phyloP scores from a whole-genome alignment of 2,888 invertebrate genomes.

The Punctoribates punctum region DNA sequence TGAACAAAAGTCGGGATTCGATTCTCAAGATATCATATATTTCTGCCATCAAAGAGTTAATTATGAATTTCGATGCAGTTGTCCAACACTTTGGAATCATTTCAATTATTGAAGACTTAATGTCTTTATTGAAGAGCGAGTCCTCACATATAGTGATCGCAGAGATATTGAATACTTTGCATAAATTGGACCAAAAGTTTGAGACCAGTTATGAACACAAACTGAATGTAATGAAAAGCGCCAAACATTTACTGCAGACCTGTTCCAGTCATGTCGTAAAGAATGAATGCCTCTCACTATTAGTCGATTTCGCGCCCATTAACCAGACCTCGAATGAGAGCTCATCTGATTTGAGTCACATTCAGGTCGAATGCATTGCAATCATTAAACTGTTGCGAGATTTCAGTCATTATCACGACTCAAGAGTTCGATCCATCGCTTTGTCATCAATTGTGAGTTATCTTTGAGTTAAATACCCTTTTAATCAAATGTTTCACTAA shows the following conservation, averaged over 20 bases:
- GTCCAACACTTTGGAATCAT: conserved; percentile 3
- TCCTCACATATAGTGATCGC: conserved; percentile 32
- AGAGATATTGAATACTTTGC: conserved; percentile 37
- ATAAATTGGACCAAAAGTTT: conserved; percentile 22
- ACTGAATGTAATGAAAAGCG: not conserved
- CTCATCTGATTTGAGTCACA: conserved; percentile 64
- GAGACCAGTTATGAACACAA: conserved; percentile 19
- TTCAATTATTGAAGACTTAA: conserved; percentile 29
- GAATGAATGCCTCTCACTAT: conserved; percentile 71
- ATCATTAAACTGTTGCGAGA: conserved; percentile 70
- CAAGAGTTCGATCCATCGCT: conserved; percentile 82
- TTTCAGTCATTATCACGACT: conserved; percentile 80
- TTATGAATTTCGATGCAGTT: not conserved
- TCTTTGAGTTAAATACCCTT: not conserved
- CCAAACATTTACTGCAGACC: conserved; percentile 46
- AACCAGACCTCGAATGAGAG: conserved; percentile 45
- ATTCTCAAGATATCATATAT: conserved; percentile 9
- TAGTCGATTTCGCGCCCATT: conserved; percentile 66
- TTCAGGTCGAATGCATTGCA: conserved; percentile 57
- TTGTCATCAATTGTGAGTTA: conserved; percentile 72
- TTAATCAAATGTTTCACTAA: not conserved
- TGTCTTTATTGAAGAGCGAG: conserved; percentile 24
- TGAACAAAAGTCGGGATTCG: conserved; percentile 12
- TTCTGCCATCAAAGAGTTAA: conserved; percentile 5
- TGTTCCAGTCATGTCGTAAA: conserved; percentile 67